phyloP scores from a whole-genome alignment of 2,888 invertebrate species.

The Idaea dimidiata region DNA sequence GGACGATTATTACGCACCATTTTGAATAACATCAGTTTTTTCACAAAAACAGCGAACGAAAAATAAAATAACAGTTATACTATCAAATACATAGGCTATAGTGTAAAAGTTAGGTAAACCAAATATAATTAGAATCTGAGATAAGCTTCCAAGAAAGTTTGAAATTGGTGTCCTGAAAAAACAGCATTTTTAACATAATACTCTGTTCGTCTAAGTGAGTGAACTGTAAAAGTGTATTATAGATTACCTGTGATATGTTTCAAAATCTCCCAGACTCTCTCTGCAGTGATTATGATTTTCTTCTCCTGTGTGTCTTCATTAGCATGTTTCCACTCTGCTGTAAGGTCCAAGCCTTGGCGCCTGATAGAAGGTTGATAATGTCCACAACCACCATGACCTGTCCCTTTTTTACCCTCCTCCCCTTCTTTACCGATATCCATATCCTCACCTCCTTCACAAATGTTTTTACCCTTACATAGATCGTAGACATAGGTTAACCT shows the following conservation, averaged over 20 bases:
- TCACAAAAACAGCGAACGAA: no score
- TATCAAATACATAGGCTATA: no score
- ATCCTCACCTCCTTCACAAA: conserved; percentile 99
- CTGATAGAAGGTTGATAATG: conserved; percentile 97
- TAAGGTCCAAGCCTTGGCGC: conserved; percentile 93
- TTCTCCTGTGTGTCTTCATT: conserved; percentile 99
- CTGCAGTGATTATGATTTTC: conserved; percentile 96
- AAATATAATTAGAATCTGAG: no score
- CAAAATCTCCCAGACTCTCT: conserved; percentile 97
- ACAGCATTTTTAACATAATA: no score
- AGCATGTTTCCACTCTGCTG: conserved; percentile 99
- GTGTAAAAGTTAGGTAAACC: no score
- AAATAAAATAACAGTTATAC: no score
- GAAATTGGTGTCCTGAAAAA: no score
- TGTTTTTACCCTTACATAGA: conserved; percentile 97
- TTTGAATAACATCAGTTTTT: no score
- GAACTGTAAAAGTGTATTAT: background rate
- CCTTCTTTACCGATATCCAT: conserved; percentile 94
- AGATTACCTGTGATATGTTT: conserved; percentile 91
- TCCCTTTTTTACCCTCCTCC: conserved; percentile 80
- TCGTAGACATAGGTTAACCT: conserved; percentile 97
- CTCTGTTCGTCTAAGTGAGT: background rate
- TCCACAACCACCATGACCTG: conserved; percentile 97
- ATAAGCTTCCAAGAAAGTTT: background rate
- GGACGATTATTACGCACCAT: no score